phyloP scores from a whole-genome alignment of 92 coral and sea anemone species.

The Scolanthus callimorphus region DNA sequence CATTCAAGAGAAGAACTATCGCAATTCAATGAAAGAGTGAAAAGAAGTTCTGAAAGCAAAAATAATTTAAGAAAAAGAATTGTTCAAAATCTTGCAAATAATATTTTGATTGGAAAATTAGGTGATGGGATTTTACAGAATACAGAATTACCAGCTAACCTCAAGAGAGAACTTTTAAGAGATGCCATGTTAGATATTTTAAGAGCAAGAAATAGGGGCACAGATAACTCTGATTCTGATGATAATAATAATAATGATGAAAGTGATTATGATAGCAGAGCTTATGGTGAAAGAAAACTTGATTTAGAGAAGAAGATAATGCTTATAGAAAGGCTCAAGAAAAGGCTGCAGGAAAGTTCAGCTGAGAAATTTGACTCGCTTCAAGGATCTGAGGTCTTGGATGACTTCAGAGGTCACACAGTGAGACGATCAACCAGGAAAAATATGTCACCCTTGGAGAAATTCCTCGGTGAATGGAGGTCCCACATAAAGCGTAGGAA shows the following conservation, averaged over 20 bases:
- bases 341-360: not conserved
- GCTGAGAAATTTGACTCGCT: not conserved
- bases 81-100: too few relatives aligned
- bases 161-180: too few relatives aligned
- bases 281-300: not conserved
- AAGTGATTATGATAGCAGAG: not conserved
- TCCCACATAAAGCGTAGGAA: not conserved
- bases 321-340: constrained; percentile 3
- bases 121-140: too few relatives aligned
- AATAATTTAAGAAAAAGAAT: too few relatives aligned
- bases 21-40: too few relatives aligned
- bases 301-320: constrained; percentile 1
- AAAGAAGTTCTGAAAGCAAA: too few relatives aligned
- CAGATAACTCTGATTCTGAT: not conserved
- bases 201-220: too few relatives aligned
- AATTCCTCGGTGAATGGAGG: not conserved
- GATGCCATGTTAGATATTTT: too few relatives aligned
- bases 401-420: not conserved
- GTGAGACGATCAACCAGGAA: not conserved
- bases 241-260: constrained; percentile 6
- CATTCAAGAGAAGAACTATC: not conserved
- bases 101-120: too few relatives aligned
- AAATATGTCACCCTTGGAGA: not conserved
- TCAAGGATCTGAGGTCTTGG: too few relatives aligned
- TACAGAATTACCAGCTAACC: too few relatives aligned